Conservation (phyloP, 2,113 vertebrate genomes). For the Lepus europaeus region DNA sequence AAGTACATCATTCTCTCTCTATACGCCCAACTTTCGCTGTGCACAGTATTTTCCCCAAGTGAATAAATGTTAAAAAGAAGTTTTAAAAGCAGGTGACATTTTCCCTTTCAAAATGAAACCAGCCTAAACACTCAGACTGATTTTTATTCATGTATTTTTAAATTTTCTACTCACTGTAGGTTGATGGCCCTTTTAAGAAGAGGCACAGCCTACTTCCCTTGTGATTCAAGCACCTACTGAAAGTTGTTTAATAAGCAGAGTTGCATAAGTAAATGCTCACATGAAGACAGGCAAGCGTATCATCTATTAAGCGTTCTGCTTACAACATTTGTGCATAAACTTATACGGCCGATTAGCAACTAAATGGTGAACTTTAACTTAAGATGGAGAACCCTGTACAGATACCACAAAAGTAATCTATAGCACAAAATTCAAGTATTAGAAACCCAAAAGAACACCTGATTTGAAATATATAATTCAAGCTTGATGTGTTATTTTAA, state of each 20-base stretch:
- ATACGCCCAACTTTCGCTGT: not conserved
- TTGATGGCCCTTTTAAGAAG: not conserved
- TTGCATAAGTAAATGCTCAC: not conserved
- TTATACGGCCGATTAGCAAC: not conserved
- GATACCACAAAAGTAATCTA: not conserved
- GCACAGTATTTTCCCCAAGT: not conserved
- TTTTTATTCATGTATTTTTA: not conserved
- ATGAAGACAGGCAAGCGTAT: not conserved
- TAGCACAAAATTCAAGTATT: constrained; percentile 37
- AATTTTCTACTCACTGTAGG: constrained; percentile 31
- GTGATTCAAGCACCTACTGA: not conserved
- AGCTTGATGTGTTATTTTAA: not conserved
- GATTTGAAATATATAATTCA: not conserved
- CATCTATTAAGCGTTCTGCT: constrained; percentile 21
- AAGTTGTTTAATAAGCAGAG: not conserved
- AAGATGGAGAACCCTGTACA: not conserved
- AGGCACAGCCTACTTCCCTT: too few relatives aligned
- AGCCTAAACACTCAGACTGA: constrained; percentile 31
- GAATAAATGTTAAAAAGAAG: constrained; percentile 32
- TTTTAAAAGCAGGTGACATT: not conserved
- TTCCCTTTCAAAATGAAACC: constrained; percentile 52
- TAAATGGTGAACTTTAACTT: constrained; percentile 7
- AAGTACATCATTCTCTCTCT: not conserved
- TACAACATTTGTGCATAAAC: constrained; percentile 28
- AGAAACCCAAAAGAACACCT: not conserved